These are phyloP conservation scores for Polypterus bichir DNA, from an alignment of 2,113 vertebrate genomes.

Conservation along the genomic window DNA sequence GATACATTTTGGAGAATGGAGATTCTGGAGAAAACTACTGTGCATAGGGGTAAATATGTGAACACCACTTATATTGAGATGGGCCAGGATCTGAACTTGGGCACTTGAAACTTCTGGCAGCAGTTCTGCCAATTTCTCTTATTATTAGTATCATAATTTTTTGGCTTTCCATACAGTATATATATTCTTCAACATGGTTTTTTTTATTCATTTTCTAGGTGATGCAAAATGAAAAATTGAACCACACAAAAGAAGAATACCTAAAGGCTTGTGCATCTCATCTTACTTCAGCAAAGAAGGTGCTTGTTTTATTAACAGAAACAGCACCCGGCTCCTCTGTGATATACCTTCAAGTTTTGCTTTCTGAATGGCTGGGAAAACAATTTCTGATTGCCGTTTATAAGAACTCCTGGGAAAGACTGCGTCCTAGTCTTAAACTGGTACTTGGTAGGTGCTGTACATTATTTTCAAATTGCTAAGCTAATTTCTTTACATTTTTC, in stretches of 20 bases:
- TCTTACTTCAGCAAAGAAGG: slow-evolving; percentile 1
- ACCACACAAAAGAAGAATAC: slow-evolving; percentile 4
- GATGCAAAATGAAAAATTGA: not conserved
- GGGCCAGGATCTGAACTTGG: too few species aligned
- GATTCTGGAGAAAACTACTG: too few species aligned
- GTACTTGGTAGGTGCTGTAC: slow-evolving; percentile 3
- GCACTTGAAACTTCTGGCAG: too few species aligned
- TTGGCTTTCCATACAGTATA: not conserved
- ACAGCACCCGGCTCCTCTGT: not conserved
- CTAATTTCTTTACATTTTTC: too few species aligned
- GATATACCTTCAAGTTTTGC: slow-evolving; percentile 7
- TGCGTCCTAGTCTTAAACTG: not conserved
- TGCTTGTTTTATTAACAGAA: slow-evolving; percentile 1
- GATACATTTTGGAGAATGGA: too few species aligned
- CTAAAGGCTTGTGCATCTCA: not conserved
- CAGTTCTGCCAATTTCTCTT: too few species aligned
- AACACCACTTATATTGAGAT: too few species aligned
- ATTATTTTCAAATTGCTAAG: too few species aligned
- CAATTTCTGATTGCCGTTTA: not conserved
- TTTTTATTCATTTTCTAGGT: slow-evolving; percentile 5
- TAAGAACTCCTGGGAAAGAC: not conserved
- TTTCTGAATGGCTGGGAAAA: slow-evolving; percentile 8
- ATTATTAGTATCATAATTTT: too few species aligned
- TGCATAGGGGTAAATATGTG: too few species aligned
- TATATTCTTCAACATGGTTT: not conserved